These are phyloP conservation scores for Mactra quadrangularis DNA, from an alignment of 1,140 invertebrate genomes.

Conservation along the genomic window DNA sequence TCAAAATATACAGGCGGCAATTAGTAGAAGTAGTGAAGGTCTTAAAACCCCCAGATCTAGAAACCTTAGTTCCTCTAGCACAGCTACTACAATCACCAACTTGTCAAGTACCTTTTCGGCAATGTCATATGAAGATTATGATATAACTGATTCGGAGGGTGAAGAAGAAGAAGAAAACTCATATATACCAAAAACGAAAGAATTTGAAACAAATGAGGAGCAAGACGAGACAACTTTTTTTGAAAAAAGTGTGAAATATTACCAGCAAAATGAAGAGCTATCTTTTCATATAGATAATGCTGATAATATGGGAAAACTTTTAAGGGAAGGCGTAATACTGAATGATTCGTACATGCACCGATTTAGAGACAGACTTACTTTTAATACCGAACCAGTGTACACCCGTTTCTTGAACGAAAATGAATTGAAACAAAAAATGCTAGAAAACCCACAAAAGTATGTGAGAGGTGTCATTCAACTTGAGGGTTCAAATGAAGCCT, in stretches of 20 bases:
- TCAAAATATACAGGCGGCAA: too few relatives aligned
- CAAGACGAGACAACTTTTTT: constrained; percentile 40
- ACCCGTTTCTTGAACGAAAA: background rate
- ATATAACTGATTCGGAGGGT: constrained; percentile 5
- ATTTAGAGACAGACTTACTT: constrained; percentile 25
- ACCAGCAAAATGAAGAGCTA: background rate
- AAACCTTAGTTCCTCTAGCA: constrained; percentile 2
- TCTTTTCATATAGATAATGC: background rate
- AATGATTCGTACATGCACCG: constrained; percentile 34
- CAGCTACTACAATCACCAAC: constrained; percentile 13
- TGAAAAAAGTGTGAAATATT: constrained; percentile 22
- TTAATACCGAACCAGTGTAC: too few relatives aligned
- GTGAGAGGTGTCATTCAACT: constrained; percentile 68
- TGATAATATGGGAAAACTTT: constrained; percentile 1
- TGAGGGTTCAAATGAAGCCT: constrained; percentile 65
- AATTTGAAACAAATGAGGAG: background rate
- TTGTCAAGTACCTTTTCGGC: background rate
- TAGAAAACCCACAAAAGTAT: constrained; percentile 63
- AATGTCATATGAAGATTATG: background rate
- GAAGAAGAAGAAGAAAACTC: constrained; percentile 10
- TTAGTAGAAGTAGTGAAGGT: too few relatives aligned
- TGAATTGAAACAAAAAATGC: constrained; percentile 28
- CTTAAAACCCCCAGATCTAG: background rate
- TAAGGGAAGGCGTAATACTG: constrained; percentile 16
- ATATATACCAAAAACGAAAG: constrained; percentile 24